Evolutionary conservation across 2,888 invertebrate species (phyloP).

Genomic region (Blastobasis adustella): DNA sequence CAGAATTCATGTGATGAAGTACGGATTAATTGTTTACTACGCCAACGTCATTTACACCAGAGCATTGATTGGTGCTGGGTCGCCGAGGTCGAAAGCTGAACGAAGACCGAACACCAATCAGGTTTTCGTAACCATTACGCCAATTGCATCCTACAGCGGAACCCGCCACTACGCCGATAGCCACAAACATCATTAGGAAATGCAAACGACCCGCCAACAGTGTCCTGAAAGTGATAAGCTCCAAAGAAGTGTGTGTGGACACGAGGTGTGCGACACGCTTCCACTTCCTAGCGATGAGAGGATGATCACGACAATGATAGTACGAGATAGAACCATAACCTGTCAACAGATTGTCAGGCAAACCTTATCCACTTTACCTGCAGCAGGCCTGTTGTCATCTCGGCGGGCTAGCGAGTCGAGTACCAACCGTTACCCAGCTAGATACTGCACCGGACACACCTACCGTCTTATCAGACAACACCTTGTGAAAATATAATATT

Average conservation of each 20-base stretch:
- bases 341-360: constrained; percentile 47
- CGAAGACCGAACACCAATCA: constrained; percentile 48
- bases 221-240: background rate
- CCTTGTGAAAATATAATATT: constrained; percentile 73
- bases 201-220: constrained; percentile 56
- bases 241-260: background rate
- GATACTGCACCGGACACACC: constrained; percentile 68
- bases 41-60: constrained; percentile 51
- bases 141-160: constrained; percentile 53
- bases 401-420: constrained; percentile 51
- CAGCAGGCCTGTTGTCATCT: constrained; percentile 48
- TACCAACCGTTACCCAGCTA: constrained; percentile 66
- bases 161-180: constrained; percentile 63
- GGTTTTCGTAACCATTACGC: constrained; percentile 46
- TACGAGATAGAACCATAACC: constrained; percentile 55
- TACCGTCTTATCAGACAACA: constrained; percentile 75
- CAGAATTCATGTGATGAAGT: constrained; percentile 41
- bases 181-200: constrained; percentile 69
- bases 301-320: constrained; percentile 64
- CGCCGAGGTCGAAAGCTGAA: constrained; percentile 25
- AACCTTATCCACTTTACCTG: constrained; percentile 72
- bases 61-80: constrained; percentile 46
- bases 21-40: constrained; percentile 51
- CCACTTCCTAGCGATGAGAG: constrained; percentile 68
- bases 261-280: constrained; percentile 33